Base-by-base conservation (phyloP, 2,797 vertebrate species). In the Aulostomus chinensis region DNA sequence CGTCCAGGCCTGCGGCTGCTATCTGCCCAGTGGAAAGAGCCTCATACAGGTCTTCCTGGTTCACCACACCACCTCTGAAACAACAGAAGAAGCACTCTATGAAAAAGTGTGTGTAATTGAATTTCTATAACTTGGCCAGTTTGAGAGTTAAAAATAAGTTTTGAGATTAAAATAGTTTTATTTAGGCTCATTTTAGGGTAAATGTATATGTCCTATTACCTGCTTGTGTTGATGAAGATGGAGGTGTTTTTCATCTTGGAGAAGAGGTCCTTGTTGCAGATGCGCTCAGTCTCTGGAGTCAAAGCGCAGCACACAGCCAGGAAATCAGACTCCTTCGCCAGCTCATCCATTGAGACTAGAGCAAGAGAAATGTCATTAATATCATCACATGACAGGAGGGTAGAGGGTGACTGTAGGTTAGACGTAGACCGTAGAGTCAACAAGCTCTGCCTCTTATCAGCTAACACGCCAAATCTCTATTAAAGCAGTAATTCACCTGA, bases 1-100 rank as follows among this genome's bases (percentile, higher is more conserved):
- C 88, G 9, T 92, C 90, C 32, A 85, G 15, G n/a, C 88, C 84
- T 2, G 90, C 92, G 20, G 51, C 91, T 31, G 89, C 84, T 1
- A 89, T 92, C 73, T 89, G 78, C 2, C 87, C 73, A 0, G 34
- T 78, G 46, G 71, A 72, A 60, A 92, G 80, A 20, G 90, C 91
- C 51, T 89, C 73, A 35, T 91, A 91, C 41, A 92, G 58, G 63
- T 93, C 91, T 3, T 93, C 75, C 42, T 91, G 91, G 67, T 91
- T 90, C 65, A 92, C 91, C 45, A 92, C 83, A 2, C 86, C 83
- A 0, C 89, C 89, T 65, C 91, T 91, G 68, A 25, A 10, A 16
- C n/a, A 31, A 45, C 35, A 76, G 15, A 47, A 51, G 3, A 51
- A n/a, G n/a, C n/a, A n/a, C n/a, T n/a, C n/a, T n/a, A n/a, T n/a